Evolutionary conservation across 2,888 invertebrate species (phyloP).

Genomic region (Spodoptera exigua): DNA sequence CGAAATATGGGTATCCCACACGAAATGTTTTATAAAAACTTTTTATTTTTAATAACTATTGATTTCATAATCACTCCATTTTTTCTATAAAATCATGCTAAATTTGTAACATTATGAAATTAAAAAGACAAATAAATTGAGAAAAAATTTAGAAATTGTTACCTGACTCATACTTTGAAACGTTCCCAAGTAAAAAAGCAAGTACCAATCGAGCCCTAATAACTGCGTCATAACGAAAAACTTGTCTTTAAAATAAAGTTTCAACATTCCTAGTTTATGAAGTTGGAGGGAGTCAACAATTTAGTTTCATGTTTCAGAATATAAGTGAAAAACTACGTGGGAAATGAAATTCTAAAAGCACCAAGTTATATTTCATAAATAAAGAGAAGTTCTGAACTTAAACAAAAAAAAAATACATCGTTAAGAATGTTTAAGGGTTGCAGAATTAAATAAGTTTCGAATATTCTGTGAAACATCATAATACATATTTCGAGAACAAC

Average conservation of each 20-base stretch:
- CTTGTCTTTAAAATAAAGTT: constrained; percentile 31
- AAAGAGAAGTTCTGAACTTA: constrained; percentile 36
- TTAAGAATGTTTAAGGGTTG: constrained; percentile 19
- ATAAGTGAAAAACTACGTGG: constrained; percentile 38
- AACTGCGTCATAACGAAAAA: constrained; percentile 14
- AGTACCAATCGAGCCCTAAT: neutral
- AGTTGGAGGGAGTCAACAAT: constrained; percentile 23
- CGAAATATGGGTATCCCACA: no score
- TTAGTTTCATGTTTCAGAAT: constrained; percentile 40
- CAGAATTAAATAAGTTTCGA: constrained; percentile 9
- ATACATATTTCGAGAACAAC: neutral
- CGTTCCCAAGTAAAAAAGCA: no score
- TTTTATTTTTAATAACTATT: no score
- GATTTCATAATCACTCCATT: no score
- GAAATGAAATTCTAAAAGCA: constrained; percentile 48
- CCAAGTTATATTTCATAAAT: constrained; percentile 35
- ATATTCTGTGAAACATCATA: constrained; percentile 12
- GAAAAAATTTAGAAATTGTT: no score
- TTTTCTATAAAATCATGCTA: no score
- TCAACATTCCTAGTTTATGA: constrained; percentile 35
- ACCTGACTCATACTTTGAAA: no score
- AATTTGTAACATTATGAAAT: no score
- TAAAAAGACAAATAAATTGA: no score
- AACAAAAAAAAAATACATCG: constrained; percentile 19
- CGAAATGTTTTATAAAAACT: no score